These are phyloP conservation scores for Parnassius mnemosyne DNA, from an alignment of 2,888 invertebrate species.

Conservation along the genomic window DNA sequence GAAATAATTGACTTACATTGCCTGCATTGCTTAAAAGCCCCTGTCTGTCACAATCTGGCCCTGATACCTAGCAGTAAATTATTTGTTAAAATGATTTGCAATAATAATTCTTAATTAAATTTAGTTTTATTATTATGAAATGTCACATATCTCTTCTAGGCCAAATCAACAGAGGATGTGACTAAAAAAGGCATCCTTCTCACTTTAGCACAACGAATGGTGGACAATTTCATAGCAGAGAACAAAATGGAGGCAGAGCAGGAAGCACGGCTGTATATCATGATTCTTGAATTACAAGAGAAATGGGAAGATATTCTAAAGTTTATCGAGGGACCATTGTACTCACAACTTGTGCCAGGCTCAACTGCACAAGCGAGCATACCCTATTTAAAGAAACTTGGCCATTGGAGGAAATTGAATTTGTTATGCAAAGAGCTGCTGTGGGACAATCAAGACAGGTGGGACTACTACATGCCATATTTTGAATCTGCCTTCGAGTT, in stretches of 20 bases:
- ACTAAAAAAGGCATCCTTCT: conserved; percentile 86
- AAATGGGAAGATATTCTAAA: conserved; percentile 91
- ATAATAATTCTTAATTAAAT: too few species aligned
- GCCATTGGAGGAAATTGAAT: conserved; percentile 88
- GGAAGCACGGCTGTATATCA: conserved; percentile 94
- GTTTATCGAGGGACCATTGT: conserved; percentile 89
- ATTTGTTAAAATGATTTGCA: too few species aligned
- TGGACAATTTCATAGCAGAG: conserved; percentile 92
- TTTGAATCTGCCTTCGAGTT: conserved; percentile 85
- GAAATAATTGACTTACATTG: too few species aligned
- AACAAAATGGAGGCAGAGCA: conserved; percentile 96
- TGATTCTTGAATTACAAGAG: conserved; percentile 87
- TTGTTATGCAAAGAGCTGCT: conserved; percentile 87
- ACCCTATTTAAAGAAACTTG: conserved; percentile 85
- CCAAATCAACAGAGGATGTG: conserved; percentile 69
- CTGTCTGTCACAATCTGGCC: too few species aligned
- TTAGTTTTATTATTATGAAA: background rate
- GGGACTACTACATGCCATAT: conserved; percentile 88
- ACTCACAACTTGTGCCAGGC: conserved; percentile 84
- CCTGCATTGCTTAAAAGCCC: too few species aligned
- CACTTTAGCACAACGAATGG: conserved; percentile 95
- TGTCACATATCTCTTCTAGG: conserved; percentile 42
- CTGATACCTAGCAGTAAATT: too few species aligned
- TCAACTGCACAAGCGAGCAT: conserved; percentile 86
- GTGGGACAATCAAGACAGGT: conserved; percentile 85